Evolutionary conservation across 2,113 vertebrate species (phyloP).

Genomic region (Seriola quinqueradiata): DNA sequence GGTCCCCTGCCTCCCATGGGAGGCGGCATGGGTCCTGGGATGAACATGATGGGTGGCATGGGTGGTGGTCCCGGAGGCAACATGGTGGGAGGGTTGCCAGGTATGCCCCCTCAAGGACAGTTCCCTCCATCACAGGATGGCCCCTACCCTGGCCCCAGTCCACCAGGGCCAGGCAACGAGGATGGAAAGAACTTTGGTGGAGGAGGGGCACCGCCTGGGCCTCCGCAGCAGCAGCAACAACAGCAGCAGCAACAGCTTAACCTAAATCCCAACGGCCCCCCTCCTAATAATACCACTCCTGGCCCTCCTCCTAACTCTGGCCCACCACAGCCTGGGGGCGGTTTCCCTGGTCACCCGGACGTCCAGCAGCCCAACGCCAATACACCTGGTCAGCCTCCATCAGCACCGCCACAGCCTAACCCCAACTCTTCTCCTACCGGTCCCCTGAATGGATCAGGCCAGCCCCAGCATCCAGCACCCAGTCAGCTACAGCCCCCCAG

Average conservation of each 20-base stretch:
- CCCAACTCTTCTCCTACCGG: slow-evolving; percentile 86
- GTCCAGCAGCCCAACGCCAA: slow-evolving; percentile 82
- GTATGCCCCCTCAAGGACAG: slow-evolving; percentile 92
- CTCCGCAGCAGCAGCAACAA: slow-evolving; percentile 80
- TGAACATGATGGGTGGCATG: slow-evolving; percentile 87
- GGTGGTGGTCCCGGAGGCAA: slow-evolving; percentile 83
- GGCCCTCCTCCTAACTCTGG: slow-evolving; percentile 87
- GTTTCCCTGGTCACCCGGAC: slow-evolving; percentile 84
- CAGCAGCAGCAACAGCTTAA: slow-evolving; percentile 85
- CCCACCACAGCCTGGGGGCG: slow-evolving; percentile 85
- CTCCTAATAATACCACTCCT: slow-evolving; percentile 85
- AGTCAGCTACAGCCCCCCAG: slow-evolving; percentile 82
- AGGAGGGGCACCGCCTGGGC: slow-evolving; percentile 76
- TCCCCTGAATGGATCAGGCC: slow-evolving; percentile 84
- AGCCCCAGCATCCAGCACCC: slow-evolving; percentile 81
- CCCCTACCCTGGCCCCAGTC: slow-evolving; percentile 85
- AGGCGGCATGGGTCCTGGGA: slow-evolving; percentile 83
- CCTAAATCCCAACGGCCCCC: slow-evolving; percentile 86
- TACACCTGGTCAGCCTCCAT: slow-evolving; percentile 86
- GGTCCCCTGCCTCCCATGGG: slow-evolving; percentile 85
- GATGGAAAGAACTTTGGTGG: slow-evolving; percentile 85
- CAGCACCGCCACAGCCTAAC: slow-evolving; percentile 82
- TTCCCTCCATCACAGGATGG: slow-evolving; percentile 88
- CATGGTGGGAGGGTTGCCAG: slow-evolving; percentile 88
- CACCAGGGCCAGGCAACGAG: slow-evolving; percentile 84